Evolutionary conservation across 2,113 vertebrate genomes (phyloP), one percentile per base, ranked within the genome.

Genomic region (Xenopus borealis): DNA sequence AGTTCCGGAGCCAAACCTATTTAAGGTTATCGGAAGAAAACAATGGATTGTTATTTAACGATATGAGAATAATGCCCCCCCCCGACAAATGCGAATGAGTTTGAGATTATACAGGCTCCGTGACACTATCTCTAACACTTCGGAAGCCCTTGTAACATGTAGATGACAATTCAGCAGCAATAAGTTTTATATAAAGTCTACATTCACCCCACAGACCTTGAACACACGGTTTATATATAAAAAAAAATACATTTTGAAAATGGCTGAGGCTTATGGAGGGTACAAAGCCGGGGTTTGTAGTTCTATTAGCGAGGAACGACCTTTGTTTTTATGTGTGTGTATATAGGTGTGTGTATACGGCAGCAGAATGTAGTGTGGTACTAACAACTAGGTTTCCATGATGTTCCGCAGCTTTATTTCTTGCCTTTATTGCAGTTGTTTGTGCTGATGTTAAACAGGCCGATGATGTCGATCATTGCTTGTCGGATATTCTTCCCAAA

Each of bases 401-500:
- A 44, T 40, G 6, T 66, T 45, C 30, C 16, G 33, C 1, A 6
- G 6, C 19, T 40, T 55, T 77, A 70, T 12, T 77, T 77, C 58
- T 77, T 77, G 53, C 27, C 30, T 27, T 77, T 77, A 14, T 55
- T 55, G 19, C 46, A 69, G 61, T 89, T 92, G 55, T 94, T 90
- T 17, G 75, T 30, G 44, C 1, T 9, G 7, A 81, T 13, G 63
- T 87, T 80, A 75, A 95, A 97, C 69, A 99, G 89, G 62, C 13
- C 53, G 80, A 93, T 81, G 13, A 96, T 91, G 66, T 99, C 97
- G 10, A 85, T 47, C 95, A 98, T 88, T 20, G 96, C 93, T 71
- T 92, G 88, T 72, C n/a, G 82, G 81, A 99, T 88, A 84, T 96
- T 88, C 77, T 19, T 66, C 11, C 95, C 96, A 16, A 97, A 98